Conservation (phyloP, 1,140 invertebrate species). For the Branchinecta lindahli region DNA sequence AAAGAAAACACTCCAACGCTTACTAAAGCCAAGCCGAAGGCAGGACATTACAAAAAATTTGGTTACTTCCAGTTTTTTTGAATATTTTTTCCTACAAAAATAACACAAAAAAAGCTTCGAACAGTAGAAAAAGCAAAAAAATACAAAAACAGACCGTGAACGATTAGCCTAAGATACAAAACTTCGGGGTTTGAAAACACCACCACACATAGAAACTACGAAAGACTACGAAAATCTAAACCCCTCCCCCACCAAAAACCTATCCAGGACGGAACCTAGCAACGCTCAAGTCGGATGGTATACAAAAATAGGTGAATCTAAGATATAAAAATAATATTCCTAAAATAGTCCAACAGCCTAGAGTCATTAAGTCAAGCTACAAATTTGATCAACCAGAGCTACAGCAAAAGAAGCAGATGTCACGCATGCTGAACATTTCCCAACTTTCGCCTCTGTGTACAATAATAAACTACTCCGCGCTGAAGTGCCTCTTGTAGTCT, state of each 20-base stretch:
- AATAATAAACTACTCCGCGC: too few relatives aligned
- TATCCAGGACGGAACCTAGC: slow-evolving; percentile 1
- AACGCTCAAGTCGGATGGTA: background rate
- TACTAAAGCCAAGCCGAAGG: background rate
- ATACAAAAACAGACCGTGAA: slow-evolving; percentile 8
- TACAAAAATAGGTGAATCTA: slow-evolving; percentile 6
- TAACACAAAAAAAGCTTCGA: slow-evolving; percentile 9
- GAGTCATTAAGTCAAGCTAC: too few relatives aligned
- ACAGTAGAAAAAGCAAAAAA: slow-evolving; percentile 9
- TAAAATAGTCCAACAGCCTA: slow-evolving; percentile 4
- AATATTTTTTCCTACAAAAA: slow-evolving; percentile 10
- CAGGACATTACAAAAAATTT: background rate
- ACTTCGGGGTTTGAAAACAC: slow-evolving; percentile 5
- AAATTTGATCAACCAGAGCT: too few relatives aligned
- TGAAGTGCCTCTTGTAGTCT: too few relatives aligned
- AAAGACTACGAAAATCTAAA: slow-evolving; percentile 2
- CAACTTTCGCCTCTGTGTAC: too few relatives aligned
- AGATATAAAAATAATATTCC: slow-evolving; percentile 7
- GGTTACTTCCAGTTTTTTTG: background rate
- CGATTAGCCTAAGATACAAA: background rate
- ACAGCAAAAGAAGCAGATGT: too few relatives aligned
- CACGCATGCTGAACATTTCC: too few relatives aligned
- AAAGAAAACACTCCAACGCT: too few relatives aligned
- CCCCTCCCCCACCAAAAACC: slow-evolving; percentile 2
- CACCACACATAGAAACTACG: slow-evolving; percentile 10